Evolutionary conservation across 2,888 invertebrate genomes (phyloP).

Genomic region (Mechanitis messenoides): DNA sequence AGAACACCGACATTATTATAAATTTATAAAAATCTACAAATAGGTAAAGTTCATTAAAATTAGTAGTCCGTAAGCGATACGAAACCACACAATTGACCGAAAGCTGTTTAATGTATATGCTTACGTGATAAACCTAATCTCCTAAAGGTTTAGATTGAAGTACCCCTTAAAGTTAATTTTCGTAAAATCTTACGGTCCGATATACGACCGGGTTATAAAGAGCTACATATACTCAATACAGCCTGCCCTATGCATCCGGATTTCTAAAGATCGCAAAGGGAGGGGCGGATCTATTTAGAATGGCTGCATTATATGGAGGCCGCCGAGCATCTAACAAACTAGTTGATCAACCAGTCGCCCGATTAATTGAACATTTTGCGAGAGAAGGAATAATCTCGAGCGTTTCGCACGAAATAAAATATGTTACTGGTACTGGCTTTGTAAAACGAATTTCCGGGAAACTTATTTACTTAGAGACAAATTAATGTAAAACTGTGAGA

Average conservation of each 20-base stretch:
- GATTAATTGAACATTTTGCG: conserved; percentile 46
- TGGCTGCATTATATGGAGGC: conserved; percentile 43
- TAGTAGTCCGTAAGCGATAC: background rate
- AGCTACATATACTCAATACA: conserved; percentile 28
- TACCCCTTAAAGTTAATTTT: conserved; percentile 70
- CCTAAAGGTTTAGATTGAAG: conserved; percentile 64
- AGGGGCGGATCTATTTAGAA: conserved; percentile 38
- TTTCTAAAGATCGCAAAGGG: conserved; percentile 30
- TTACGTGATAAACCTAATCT: conserved; percentile 60
- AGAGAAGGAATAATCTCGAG: conserved; percentile 50
- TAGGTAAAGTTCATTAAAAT: background rate
- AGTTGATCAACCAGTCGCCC: conserved; percentile 39
- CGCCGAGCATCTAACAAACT: conserved; percentile 39
- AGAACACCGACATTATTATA: no score
- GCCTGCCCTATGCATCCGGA: conserved; percentile 23
- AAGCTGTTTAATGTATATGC: conserved; percentile 44
- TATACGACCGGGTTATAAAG: conserved; percentile 37
- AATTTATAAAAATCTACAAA: no score
- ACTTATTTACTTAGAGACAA: conserved; percentile 32
- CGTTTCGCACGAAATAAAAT: conserved; percentile 65
- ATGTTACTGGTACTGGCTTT: conserved; percentile 51
- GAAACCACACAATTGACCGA: conserved; percentile 41
- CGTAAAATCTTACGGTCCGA: conserved; percentile 68
- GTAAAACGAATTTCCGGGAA: conserved; percentile 43
- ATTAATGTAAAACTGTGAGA: conserved; percentile 12